Evolutionary conservation across 2,888 invertebrate species (phyloP).

Genomic region (Cantharis lateralis): DNA sequence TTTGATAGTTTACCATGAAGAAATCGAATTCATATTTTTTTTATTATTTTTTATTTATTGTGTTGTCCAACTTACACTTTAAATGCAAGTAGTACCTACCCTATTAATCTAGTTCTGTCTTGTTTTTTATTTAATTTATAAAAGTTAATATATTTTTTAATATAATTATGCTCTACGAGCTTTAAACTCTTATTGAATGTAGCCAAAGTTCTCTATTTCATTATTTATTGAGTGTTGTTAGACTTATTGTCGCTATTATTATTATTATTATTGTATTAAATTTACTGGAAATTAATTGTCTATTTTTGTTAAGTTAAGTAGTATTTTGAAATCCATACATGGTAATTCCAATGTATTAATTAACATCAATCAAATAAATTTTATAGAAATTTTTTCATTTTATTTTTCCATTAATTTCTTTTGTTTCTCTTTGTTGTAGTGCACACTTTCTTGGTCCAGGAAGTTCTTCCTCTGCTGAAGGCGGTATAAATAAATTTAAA

Average conservation of each 20-base stretch:
- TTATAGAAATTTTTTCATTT: constrained; percentile 23
- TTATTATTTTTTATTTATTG: not conserved
- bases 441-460: no score
- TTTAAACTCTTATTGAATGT: constrained; percentile 45
- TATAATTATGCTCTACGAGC: constrained; percentile 36
- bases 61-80: not conserved
- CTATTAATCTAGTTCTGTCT: constrained; percentile 9
- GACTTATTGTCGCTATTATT: constrained; percentile 16
- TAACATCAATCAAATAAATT: constrained; percentile 32
- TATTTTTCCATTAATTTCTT: not conserved
- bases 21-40: not conserved
- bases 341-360: constrained; percentile 32
- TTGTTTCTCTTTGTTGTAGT: no score
- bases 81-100: not conserved
- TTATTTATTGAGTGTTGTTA: constrained; percentile 49
- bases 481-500: no score
- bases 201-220: constrained; percentile 56
- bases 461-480: no score
- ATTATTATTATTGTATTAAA: constrained; percentile 36
- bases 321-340: constrained; percentile 28
- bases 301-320: constrained; percentile 37
- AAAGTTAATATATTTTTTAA: constrained; percentile 17
- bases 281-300: constrained; percentile 32
- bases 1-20: constrained; percentile 15
- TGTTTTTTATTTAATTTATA: constrained; percentile 18